A percentile compares a stretch with the other conserved stretches of the same genome.
These are phyloP conservation scores for Anguilla rostrata DNA, from an alignment of 2,113 vertebrate genomes.

Conservation along the genomic window DNA sequence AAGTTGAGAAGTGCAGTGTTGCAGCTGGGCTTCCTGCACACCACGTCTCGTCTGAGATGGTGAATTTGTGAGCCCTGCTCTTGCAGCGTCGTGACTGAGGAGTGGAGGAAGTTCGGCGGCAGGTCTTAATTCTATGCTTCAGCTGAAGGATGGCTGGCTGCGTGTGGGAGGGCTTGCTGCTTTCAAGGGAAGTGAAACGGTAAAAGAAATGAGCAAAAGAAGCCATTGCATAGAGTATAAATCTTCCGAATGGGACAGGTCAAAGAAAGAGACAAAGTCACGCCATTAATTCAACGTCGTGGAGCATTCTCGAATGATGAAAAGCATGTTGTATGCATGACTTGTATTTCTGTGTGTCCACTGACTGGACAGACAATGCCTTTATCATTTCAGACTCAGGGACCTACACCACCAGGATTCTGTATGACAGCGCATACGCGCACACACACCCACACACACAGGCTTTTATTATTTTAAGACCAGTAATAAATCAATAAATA, in stretches of 20 bases:
- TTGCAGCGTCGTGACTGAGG: background rate
- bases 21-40: background rate
- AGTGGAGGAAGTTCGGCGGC: background rate
- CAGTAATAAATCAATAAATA: background rate
- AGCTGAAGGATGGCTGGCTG: background rate
- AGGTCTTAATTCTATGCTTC: background rate
- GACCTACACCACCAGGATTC: background rate
- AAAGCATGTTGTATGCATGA: background rate
- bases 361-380: constrained; percentile 5
- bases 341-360: background rate
- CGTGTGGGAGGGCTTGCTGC: background rate
- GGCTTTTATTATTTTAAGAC: background rate
- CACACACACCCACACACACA: background rate
- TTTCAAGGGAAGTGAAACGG: background rate
- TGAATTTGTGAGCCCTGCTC: background rate
- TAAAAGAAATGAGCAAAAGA: too few relatives aligned
- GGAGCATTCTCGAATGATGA: background rate
- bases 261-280: background rate
- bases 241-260: background rate
- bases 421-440: background rate
- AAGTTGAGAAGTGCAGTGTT: background rate
- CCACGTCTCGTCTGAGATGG: background rate
- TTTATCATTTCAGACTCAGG: background rate
- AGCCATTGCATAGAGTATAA: background rate
- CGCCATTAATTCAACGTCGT: constrained; percentile 5